Conservation (phyloP, 1,140 invertebrate species). For the Hesperophylax magnus region DNA sequence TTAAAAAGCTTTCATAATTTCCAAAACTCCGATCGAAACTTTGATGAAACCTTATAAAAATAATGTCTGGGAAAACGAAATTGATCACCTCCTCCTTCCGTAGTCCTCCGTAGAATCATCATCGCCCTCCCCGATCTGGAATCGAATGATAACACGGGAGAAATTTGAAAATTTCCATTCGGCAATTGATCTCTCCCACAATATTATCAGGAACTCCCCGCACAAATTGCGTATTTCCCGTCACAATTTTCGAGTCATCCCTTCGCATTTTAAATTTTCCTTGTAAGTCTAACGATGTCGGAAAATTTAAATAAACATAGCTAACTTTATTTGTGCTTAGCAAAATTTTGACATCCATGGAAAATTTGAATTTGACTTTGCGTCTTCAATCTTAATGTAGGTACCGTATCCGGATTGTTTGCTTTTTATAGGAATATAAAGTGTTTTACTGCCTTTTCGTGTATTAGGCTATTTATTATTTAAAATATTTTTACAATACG, state of each 20-base stretch:
- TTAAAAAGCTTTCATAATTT: background rate
- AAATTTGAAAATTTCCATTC: slow-evolving; percentile 6
- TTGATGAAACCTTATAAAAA: background rate
- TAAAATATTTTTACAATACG: background rate
- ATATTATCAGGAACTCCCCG: background rate
- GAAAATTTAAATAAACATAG: slow-evolving; percentile 19
- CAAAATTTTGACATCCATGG: background rate
- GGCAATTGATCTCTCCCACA: slow-evolving; percentile 28
- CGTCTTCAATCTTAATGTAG: background rate
- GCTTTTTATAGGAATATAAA: background rate
- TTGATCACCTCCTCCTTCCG: background rate
- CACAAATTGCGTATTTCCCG: slow-evolving; percentile 18
- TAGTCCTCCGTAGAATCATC: background rate
- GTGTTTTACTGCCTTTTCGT: background rate
- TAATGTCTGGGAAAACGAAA: background rate
- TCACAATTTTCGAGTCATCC: too few species aligned
- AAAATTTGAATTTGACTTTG: background rate
- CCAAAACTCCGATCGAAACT: background rate
- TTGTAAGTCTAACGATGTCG: background rate
- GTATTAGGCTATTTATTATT: background rate
- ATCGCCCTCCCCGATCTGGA: slow-evolving; percentile 15
- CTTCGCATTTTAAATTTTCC: too few species aligned
- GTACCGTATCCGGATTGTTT: background rate
- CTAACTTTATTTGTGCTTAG: background rate
- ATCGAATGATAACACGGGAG: slow-evolving; percentile 24